Conservation (phyloP, 2,888 invertebrate genomes). For the Allophyes oxyacanthae region DNA sequence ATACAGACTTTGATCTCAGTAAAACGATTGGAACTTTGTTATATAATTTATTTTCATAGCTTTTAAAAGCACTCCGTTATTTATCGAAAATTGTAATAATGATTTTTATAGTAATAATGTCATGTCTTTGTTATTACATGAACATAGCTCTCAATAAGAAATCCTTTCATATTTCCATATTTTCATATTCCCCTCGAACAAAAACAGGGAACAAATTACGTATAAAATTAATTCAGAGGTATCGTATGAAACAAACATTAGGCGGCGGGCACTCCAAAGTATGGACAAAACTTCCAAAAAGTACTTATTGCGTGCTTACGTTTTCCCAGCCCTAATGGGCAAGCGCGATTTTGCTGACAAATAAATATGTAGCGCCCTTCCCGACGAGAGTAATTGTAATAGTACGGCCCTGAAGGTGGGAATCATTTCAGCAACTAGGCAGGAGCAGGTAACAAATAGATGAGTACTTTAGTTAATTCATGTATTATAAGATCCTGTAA, state of each 20-base stretch:
- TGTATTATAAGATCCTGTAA: too few species aligned
- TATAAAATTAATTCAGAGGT: slow-evolving; percentile 50
- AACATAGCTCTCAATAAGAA: too few species aligned
- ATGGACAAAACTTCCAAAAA: slow-evolving; percentile 71
- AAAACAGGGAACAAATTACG: slow-evolving; percentile 16
- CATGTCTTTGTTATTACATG: too few species aligned
- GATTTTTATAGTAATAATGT: too few species aligned
- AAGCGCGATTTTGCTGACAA: slow-evolving; percentile 84
- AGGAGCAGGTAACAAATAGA: neutral
- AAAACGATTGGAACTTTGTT: too few species aligned
- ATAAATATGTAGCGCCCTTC: slow-evolving; percentile 82
- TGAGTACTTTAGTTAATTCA: too few species aligned
- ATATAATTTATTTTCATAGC: too few species aligned
- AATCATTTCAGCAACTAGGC: slow-evolving; percentile 5
- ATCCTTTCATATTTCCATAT: slow-evolving; percentile 1
- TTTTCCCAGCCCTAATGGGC: slow-evolving; percentile 79
- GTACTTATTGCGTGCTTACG: slow-evolving; percentile 83
- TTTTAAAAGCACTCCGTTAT: too few species aligned
- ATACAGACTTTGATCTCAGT: too few species aligned
- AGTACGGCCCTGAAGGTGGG: slow-evolving; percentile 61
- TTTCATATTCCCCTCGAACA: slow-evolving; percentile 1
- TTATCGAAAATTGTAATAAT: too few species aligned
- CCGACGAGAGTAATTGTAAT: slow-evolving; percentile 75
- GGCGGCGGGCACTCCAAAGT: slow-evolving; percentile 61
- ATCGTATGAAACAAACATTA: slow-evolving; percentile 71